A percentile compares a stretch with the other conserved stretches of the same genome.
These are phyloP conservation scores for Pollenia griseotomentosa DNA, from an alignment of 2,888 invertebrate species.

Conservation along the genomic window DNA sequence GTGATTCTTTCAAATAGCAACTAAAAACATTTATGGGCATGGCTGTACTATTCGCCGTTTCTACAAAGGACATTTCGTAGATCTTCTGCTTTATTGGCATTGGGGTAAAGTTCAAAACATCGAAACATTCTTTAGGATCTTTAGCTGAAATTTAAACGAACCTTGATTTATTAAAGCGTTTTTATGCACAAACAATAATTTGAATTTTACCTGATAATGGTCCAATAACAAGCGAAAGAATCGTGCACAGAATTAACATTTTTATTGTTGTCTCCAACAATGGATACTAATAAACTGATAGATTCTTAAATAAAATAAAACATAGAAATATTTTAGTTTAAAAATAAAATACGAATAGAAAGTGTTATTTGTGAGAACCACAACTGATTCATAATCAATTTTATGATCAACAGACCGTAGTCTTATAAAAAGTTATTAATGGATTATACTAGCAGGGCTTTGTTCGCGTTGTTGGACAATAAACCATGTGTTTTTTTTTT, in stretches of 20 bases:
- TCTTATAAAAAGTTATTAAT: neutral
- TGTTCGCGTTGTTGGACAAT: too few relatives aligned
- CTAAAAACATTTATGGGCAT: neutral
- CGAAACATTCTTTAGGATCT: constrained; percentile 25
- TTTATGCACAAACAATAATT: too few relatives aligned
- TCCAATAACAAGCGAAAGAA: neutral
- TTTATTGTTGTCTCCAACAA: neutral
- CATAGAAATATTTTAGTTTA: neutral
- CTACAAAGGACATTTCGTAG: constrained; percentile 18
- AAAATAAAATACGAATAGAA: neutral
- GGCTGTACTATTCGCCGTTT: neutral
- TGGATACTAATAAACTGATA: neutral
- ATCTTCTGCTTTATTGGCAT: neutral
- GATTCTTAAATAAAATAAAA: neutral
- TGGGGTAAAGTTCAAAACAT: neutral
- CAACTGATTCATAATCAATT: constrained; percentile 22
- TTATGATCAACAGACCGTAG: neutral
- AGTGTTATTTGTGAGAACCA: neutral
- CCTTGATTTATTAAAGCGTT: too few relatives aligned
- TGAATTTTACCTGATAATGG: neutral
- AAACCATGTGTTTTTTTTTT: too few relatives aligned
- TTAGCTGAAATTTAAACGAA: constrained; percentile 22
- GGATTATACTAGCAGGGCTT: neutral
- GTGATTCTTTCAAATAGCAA: constrained; percentile 24
- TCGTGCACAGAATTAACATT: neutral